Conservation (phyloP, 2,797 vertebrate genomes). For the Phrynocephalus guinanensis region DNA sequence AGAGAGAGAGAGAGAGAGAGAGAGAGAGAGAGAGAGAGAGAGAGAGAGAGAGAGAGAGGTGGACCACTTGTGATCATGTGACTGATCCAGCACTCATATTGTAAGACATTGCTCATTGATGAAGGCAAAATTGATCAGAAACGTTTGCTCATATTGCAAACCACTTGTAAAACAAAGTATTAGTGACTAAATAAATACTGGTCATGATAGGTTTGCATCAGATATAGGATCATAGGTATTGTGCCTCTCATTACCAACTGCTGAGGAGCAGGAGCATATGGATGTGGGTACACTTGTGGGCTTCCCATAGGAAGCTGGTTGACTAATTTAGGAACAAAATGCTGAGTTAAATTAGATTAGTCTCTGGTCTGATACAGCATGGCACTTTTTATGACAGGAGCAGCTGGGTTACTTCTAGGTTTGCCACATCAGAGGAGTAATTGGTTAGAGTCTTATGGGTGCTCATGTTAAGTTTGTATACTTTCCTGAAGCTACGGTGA, state of each 20-base stretch:
- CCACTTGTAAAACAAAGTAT: background rate
- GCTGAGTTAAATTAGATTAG: background rate
- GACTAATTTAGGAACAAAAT: background rate
- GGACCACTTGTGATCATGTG: too few species aligned
- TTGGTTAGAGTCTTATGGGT: too few species aligned
- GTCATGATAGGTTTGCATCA: background rate
- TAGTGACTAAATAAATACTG: background rate
- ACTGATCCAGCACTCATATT: too few species aligned
- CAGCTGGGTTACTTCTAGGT: constrained; percentile 29
- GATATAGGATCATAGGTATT: background rate
- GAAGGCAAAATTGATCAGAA: too few species aligned
- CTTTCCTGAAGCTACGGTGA: too few species aligned
- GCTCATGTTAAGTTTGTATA: too few species aligned
- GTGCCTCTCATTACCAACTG: background rate
- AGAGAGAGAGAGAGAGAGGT: too few species aligned
- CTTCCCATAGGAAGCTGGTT: background rate
- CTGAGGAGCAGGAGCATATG: background rate
- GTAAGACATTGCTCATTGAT: too few species aligned
- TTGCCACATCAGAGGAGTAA: background rate
- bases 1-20: too few species aligned
- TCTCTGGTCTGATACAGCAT: background rate
- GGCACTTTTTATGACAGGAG: background rate
- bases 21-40: too few species aligned
- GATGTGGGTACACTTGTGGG: background rate
- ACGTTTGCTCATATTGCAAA: too few species aligned